Evolutionary conservation across 2,888 invertebrate genomes (phyloP).

Genomic region (Lasioglossum oenotherae): DNA sequence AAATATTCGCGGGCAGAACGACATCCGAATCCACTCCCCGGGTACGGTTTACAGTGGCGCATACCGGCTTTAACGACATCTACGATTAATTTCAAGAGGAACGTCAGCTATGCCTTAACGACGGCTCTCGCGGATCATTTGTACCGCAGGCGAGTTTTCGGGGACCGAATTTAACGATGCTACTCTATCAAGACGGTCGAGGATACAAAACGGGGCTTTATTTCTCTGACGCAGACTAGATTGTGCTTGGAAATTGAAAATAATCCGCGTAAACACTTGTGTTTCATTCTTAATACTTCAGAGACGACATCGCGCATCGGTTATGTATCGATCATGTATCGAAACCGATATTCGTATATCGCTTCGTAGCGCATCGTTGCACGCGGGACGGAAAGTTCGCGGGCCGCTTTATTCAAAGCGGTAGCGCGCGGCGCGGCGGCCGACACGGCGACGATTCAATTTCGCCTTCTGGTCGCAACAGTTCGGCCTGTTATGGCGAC

Average conservation of each 20-base stretch:
- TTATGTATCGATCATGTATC: no score
- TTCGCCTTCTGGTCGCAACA: constrained; percentile 34
- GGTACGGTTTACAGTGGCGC: constrained; percentile 8
- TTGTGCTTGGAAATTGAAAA: constrained; percentile 14
- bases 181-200: constrained; percentile 24
- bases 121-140: constrained; percentile 27
- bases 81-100: constrained; percentile 53
- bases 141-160: constrained; percentile 35
- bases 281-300: no score
- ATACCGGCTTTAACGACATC: constrained; percentile 49
- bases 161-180: constrained; percentile 40
- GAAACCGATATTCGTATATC: no score
- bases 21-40: constrained; percentile 24
- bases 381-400: constrained; percentile 18
- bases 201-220: constrained; percentile 14
- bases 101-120: constrained; percentile 48
- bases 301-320: no score
- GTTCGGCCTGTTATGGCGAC: constrained; percentile 31
- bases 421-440: neutral
- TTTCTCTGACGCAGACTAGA: neutral
- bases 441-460: constrained; percentile 40
- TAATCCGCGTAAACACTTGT: neutral
- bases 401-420: constrained; percentile 20
- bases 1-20: constrained; percentile 11
- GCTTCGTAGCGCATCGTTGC: neutral